phyloP scores from a whole-genome alignment of 2,888 invertebrate genomes.

The Linnaemya tessellans region DNA sequence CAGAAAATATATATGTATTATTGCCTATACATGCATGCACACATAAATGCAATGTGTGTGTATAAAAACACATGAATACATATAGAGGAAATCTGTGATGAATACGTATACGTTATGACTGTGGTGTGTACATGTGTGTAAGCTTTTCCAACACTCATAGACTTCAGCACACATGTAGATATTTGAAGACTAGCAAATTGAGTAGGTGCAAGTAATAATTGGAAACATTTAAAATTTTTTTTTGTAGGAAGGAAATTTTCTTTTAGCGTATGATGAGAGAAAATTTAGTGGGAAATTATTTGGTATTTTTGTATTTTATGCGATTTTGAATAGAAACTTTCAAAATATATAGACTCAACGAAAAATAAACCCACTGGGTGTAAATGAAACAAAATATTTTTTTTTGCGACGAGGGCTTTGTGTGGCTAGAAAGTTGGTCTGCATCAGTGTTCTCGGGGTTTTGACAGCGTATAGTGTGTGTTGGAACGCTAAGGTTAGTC shows the following conservation, averaged over 20 bases:
- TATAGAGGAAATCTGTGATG: conserved; percentile 27
- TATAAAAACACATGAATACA: not conserved
- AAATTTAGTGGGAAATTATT: conserved; percentile 68
- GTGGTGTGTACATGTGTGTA: not conserved
- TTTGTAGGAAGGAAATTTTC: conserved; percentile 43
- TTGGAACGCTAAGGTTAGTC: conserved; percentile 84
- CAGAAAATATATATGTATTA: conserved; percentile 15
- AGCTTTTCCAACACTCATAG: conserved; percentile 19
- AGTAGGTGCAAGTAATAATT: conserved; percentile 72
- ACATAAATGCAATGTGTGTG: not conserved
- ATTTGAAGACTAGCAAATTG: conserved; percentile 65
- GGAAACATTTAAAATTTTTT: conserved; percentile 75
- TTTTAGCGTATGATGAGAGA: conserved; percentile 34
- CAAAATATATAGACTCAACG: not conserved
- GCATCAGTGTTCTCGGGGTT: conserved; percentile 84
- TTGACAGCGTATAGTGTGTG: conserved; percentile 84
- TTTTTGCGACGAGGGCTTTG: conserved; percentile 79
- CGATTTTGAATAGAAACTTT: conserved; percentile 58
- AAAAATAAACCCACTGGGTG: conserved; percentile 36
- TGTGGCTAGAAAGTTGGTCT: conserved; percentile 81
- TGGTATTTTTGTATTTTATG: conserved; percentile 20
- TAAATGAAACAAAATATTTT: conserved; percentile 73
- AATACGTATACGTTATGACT: conserved; percentile 21
- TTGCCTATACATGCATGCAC: not conserved
- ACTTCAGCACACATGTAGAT: conserved; percentile 4